Base-by-base conservation (phyloP, 2,888 invertebrate genomes). In the Mesorhabditis sp. region DNA sequence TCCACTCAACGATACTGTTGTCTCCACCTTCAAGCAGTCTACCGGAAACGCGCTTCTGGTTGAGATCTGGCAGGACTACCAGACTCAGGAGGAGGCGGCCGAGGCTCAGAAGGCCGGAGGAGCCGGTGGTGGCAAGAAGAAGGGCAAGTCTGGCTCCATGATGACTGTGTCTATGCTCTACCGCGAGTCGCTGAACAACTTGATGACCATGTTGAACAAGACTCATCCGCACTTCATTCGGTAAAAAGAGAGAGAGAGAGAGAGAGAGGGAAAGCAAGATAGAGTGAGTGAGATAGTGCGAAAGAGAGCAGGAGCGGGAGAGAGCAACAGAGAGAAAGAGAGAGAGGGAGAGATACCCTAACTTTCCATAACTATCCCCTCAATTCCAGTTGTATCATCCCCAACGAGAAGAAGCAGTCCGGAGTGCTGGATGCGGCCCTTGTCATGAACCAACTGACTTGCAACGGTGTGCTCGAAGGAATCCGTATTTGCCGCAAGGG, bases 381-480 rank as follows among this genome's bases (percentile, higher is more conserved):
- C 96, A 96, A 90, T 97, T 98, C 90, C 85, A 95, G 97, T 92
- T 97, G 97, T 89, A 97, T 97, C 91, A 96, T 97, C 89, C 97
- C 97, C 90, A 97, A 97, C 84, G 88, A 88, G 82, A 82, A 86
- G 81, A 88, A 88, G 82, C 70, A 73, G 41, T 82, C 76, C 43
- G 82, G 96, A 90, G 90, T 96, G 83, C 95, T 98, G 88, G 97
- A 98, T 89, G 94, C 97, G 83, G 93, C 93, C 87, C 91, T 98
- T 89, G 97, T 98, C 77, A 93, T 98, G 93, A 95, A 98, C 90
- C 98, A 98, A 91, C 91, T 98, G 88, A 96, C 95, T 86, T 98
- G 98, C 92, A 98, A 98, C 92, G 98, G 79, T 94, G 98, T 98
- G 90, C 93, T 98, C 91, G 98, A 98, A 92, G 98, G 98, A 90